These are phyloP conservation scores for Octopus sinensis DNA, from an alignment of 1,140 invertebrate species.

Conservation along the genomic window DNA sequence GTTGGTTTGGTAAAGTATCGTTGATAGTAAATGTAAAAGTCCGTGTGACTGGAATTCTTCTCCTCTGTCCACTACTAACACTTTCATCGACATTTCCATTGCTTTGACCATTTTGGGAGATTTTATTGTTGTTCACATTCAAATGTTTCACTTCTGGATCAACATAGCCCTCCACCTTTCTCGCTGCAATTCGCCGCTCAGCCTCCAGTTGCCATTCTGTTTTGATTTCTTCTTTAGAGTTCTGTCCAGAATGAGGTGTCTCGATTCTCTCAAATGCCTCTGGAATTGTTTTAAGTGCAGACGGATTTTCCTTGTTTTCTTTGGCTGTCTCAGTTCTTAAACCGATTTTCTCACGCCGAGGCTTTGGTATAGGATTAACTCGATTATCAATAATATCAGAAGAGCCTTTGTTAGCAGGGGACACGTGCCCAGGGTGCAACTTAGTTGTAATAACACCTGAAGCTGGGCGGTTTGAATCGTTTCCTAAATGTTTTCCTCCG, in stretches of 20 bases:
- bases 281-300: not conserved
- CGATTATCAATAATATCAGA: not conserved
- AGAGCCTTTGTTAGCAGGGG: not conserved
- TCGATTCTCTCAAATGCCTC: not conserved
- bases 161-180: constrained; percentile 27
- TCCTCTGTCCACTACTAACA: too few species aligned
- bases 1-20: too few species aligned
- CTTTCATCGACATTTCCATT: too few species aligned
- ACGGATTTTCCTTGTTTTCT: not conserved
- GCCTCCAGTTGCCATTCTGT: constrained; percentile 44
- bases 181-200: constrained; percentile 33
- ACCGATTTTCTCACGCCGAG: not conserved
- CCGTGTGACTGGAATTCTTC: too few species aligned
- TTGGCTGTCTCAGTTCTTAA: not conserved
- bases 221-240: not conserved
- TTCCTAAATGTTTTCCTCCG: too few species aligned
- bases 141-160: constrained; percentile 23
- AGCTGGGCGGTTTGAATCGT: too few species aligned
- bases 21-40: too few species aligned
- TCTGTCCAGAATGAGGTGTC: not conserved
- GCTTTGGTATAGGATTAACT: constrained; percentile 10
- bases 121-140: too few species aligned
- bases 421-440: too few species aligned
- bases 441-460: too few species aligned
- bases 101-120: too few species aligned